Evolutionary conservation across 1,140 invertebrate species (phyloP).

Genomic region (Anastrepha ludens): DNA sequence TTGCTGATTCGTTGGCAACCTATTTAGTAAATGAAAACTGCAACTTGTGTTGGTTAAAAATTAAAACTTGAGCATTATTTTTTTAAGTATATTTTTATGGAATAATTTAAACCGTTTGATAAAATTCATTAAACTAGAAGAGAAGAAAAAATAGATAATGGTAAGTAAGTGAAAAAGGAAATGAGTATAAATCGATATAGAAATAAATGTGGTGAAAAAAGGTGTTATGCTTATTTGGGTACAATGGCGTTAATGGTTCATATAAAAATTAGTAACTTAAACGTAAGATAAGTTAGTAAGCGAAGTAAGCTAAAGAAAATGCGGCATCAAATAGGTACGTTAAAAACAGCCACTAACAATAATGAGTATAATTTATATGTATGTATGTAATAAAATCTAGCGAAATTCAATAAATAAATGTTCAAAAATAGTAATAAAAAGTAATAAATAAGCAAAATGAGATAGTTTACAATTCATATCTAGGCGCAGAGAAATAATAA

Average conservation of each 20-base stretch:
- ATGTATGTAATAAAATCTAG: neutral
- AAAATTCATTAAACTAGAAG: constrained; percentile 36
- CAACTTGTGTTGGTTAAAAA: constrained; percentile 23
- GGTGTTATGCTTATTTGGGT: constrained; percentile 32
- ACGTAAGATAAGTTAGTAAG: neutral
- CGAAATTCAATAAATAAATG: neutral
- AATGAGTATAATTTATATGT: neutral
- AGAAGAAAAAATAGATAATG: neutral
- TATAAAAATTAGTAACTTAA: neutral
- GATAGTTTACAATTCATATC: neutral
- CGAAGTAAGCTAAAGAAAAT: neutral
- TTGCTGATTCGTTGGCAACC: neutral
- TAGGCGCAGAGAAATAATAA: neutral
- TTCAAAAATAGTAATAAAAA: neutral
- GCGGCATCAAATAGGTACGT: neutral
- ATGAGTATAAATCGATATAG: neutral
- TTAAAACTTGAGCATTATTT: constrained; percentile 5
- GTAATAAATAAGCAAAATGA: neutral
- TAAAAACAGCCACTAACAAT: neutral
- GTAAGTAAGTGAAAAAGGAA: neutral
- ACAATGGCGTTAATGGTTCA: constrained; percentile 7
- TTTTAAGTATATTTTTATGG: neutral
- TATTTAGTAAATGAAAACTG: constrained; percentile 23
- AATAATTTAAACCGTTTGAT: constrained; percentile 40
- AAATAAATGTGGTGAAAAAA: constrained; percentile 67